Base-by-base conservation (phyloP, 2,888 invertebrate genomes). In the Xestia sexstrigata region DNA sequence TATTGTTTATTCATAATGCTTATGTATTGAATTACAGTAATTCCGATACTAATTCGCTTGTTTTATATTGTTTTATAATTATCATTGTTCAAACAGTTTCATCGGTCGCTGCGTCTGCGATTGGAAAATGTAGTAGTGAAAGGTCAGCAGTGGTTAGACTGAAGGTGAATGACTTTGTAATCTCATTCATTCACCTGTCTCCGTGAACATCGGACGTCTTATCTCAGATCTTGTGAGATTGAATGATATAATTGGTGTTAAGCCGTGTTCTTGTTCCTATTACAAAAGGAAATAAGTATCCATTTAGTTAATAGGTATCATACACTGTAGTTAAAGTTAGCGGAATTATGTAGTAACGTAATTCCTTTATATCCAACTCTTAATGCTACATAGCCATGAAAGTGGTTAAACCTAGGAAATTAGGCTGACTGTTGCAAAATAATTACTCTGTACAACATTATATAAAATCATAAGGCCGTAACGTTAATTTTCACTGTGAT, bases 391-490 rank as follows among this genome's bases (percentile, higher is more conserved):
- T 30, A 60, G 39, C 69, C 20, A 62, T 73, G 65, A 74, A 39
- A 65, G 47, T 72, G 42, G 52, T 35, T 82, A 73, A 82, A 73
- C 72, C 69, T 80, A 77, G 62, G 67, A 87, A 84, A 84, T 84
- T 83, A 84, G 78, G 65, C 55, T 78, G 78, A 42, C 72, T 73
- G 71, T 79, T 78, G 75, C 84, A 75, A 79, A 84, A 81, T 87
- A 85, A 89, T 86, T 79, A 78, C 70, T 84, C 67, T 73, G 66
- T 83, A 79, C 62, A 60, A 77, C 78, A 76, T 84, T 84, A 78
- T 85, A 75, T 78, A 69, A 66, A 69, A 81, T 73, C 81, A 85
- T 87, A 83, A 82, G 62, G 78, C 85, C 90, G 83, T 88, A 81
- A 87, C 81, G 86, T 73, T 83, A 87, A 78, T 83, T 82, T 76